Evolutionary conservation across 2,888 invertebrate species (phyloP).

Genomic region (Chesias legatella): DNA sequence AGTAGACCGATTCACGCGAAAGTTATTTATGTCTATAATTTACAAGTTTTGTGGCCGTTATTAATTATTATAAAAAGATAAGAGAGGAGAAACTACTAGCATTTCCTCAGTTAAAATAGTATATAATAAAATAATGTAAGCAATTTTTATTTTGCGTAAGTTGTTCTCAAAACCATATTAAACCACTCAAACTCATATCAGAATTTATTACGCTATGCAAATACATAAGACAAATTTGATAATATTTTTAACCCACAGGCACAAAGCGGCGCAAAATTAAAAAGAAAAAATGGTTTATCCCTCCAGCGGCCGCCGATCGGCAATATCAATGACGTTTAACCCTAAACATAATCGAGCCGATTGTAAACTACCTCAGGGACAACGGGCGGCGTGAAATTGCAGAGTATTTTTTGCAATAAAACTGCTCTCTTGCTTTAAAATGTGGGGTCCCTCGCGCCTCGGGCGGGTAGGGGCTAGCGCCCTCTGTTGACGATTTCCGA

Average conservation of each 20-base stretch:
- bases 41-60: too few species aligned
- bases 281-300: slow-evolving; percentile 69
- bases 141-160: too few species aligned
- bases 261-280: slow-evolving; percentile 72
- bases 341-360: slow-evolving; percentile 78
- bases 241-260: slow-evolving; percentile 34
- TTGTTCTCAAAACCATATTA: too few species aligned
- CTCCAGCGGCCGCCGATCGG: slow-evolving; percentile 66
- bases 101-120: too few species aligned
- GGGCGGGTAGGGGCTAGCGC: slow-evolving; percentile 50
- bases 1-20: too few species aligned
- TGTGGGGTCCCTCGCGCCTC: slow-evolving; percentile 56
- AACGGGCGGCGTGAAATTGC: slow-evolving; percentile 69
- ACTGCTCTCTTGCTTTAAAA: slow-evolving; percentile 57
- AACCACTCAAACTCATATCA: too few species aligned
- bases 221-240: slow-evolving; percentile 21
- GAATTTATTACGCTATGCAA: too few species aligned
- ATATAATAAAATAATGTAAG: too few species aligned
- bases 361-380: slow-evolving; percentile 79
- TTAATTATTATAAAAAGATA: too few species aligned
- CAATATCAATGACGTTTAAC: slow-evolving; percentile 80
- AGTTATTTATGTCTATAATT: too few species aligned
- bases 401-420: slow-evolving; percentile 39
- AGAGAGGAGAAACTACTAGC: too few species aligned
- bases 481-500: slow-evolving; percentile 48